Evolutionary conservation across 2,113 vertebrate species (phyloP).

Genomic region (Lasiurus cinereus): DNA sequence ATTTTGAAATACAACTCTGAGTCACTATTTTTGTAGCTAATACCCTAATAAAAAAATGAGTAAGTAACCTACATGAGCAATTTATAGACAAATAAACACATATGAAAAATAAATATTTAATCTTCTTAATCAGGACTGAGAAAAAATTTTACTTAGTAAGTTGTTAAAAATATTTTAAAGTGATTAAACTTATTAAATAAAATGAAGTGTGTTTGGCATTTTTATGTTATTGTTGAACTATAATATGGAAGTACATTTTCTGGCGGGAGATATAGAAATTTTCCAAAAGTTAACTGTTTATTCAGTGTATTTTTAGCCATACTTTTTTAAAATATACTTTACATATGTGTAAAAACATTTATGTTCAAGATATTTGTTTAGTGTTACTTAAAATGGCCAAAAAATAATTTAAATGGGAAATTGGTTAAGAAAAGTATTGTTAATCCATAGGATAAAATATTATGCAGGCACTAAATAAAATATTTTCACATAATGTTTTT

Average conservation of each 20-base stretch:
- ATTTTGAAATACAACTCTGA: slow-evolving; percentile 6
- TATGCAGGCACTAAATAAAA: not conserved
- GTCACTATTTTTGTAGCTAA: not conserved
- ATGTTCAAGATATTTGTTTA: not conserved
- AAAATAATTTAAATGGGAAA: not conserved
- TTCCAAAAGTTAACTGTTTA: not conserved
- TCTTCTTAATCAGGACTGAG: not conserved
- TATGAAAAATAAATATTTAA: not conserved
- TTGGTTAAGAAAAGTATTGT: not conserved
- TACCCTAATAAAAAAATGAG: not conserved
- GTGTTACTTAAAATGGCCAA: not conserved
- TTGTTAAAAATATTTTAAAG: slow-evolving; percentile 24
- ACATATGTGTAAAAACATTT: not conserved
- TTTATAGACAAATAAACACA: not conserved
- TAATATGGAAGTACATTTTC: not conserved
- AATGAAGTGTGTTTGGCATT: not conserved
- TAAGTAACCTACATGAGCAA: not conserved
- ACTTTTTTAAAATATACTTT: not conserved
- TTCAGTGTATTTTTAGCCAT: not conserved
- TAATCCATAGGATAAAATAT: not conserved
- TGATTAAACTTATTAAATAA: not conserved
- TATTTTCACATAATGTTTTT: slow-evolving; percentile 13
- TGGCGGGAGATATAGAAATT: not conserved
- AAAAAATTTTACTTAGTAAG: not conserved
- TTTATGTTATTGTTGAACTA: not conserved